Conservation (phyloP, 2,797 vertebrate genomes). For the Fistularia commersonii region DNA sequence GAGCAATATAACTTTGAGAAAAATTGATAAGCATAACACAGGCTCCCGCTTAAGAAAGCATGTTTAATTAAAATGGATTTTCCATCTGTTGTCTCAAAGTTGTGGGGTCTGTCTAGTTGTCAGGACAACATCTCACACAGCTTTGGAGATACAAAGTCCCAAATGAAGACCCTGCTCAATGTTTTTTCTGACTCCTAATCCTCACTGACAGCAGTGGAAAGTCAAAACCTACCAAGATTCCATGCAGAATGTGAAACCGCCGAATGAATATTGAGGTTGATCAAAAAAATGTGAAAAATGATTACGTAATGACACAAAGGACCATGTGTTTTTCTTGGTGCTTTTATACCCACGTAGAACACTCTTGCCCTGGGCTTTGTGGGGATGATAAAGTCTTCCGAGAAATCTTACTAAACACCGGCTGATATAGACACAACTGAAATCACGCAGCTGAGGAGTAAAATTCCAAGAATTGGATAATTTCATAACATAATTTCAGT, state of each 20-base stretch:
- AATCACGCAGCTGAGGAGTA: no score
- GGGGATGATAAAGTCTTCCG: neutral
- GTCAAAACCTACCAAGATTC: neutral
- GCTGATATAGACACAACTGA: no score
- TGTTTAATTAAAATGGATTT: no score
- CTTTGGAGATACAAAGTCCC: neutral
- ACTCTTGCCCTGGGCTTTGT: neutral
- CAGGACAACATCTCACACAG: neutral
- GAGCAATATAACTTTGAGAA: no score
- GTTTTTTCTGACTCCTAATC: neutral
- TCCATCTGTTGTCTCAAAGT: no score
- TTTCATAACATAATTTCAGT: no score
- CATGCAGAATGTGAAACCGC: neutral
- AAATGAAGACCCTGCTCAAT: neutral
- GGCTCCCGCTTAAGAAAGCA: no score
- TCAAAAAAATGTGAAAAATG: neutral
- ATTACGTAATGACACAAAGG: neutral
- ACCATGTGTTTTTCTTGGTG: constrained; percentile 1
- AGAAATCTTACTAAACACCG: no score
- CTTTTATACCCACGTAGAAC: neutral
- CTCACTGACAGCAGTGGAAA: neutral
- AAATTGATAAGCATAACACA: no score
- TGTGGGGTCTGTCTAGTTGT: neutral
- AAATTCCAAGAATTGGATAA: no score
- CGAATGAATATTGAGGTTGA: neutral